Evolutionary conservation across 2,888 invertebrate species (phyloP).

Genomic region (Gasteruption jaculator): DNA sequence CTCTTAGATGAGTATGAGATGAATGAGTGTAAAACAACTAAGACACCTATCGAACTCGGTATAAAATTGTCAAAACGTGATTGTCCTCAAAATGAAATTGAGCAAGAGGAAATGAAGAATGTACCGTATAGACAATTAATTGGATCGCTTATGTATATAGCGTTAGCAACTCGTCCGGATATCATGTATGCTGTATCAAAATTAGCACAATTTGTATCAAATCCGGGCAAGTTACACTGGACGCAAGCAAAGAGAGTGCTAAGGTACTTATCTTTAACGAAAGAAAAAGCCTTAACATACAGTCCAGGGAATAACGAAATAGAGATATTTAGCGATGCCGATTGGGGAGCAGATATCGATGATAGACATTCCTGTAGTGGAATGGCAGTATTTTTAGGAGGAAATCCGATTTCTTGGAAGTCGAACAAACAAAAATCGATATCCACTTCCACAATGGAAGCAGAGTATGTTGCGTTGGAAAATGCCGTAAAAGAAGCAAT

Average conservation of each 20-base stretch:
- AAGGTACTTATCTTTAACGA: too few relatives aligned
- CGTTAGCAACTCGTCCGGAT: neutral
- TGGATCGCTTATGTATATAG: constrained; percentile 1
- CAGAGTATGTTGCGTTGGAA: neutral
- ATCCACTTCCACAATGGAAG: neutral
- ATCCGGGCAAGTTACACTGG: too few relatives aligned
- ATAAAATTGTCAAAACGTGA: too few relatives aligned
- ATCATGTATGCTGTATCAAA: neutral
- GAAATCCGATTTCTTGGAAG: constrained; percentile 1
- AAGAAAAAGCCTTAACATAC: too few relatives aligned
- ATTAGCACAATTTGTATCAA: constrained; percentile 8
- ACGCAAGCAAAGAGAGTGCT: too few relatives aligned
- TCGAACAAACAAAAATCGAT: neutral
- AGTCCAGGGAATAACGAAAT: too few relatives aligned
- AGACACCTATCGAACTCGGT: constrained; percentile 1
- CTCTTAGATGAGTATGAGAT: neutral
- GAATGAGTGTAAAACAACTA: neutral
- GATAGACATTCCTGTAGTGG: neutral
- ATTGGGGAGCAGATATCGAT: neutral
- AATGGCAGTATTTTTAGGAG: neutral
- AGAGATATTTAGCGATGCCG: constrained; percentile 3
- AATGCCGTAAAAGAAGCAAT: neutral
- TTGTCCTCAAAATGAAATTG: neutral
- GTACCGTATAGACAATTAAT: neutral
- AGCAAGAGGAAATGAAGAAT: neutral